Conservation (phyloP, 2,888 invertebrate species). For the Aporophyla lueneburgensis region DNA sequence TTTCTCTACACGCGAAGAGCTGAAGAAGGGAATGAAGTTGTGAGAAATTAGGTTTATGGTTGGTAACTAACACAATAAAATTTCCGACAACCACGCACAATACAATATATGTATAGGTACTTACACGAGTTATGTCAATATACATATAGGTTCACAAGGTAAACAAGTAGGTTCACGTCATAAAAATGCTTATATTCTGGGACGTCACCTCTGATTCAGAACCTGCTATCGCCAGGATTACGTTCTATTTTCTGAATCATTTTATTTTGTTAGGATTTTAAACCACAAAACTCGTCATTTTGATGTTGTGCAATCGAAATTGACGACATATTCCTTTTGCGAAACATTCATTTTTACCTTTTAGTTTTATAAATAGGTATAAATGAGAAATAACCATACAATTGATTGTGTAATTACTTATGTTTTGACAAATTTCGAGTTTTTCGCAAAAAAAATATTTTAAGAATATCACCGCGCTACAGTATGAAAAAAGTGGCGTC, state of each 20-base stretch:
- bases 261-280: background rate
- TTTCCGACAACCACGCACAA: too few species aligned
- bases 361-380: background rate
- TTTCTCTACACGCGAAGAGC: too few species aligned
- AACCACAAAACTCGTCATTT: conserved; percentile 12
- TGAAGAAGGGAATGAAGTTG: too few species aligned
- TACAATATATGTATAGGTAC: too few species aligned
- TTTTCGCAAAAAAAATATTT: background rate
- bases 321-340: conserved; percentile 3
- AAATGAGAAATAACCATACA: background rate
- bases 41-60: too few species aligned
- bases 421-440: too few species aligned
- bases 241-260: background rate
- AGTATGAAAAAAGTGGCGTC: too few species aligned
- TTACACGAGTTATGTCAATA: conserved; percentile 3
- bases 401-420: background rate
- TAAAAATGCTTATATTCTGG: background rate
- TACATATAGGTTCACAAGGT: background rate
- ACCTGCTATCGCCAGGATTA: background rate
- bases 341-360: too few species aligned
- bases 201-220: background rate
- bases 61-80: too few species aligned
- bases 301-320: background rate
- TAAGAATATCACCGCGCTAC: too few species aligned
- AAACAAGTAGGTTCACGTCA: background rate